phyloP scores from a whole-genome alignment of 2,113 vertebrate genomes.

The Lates calcarifer region DNA sequence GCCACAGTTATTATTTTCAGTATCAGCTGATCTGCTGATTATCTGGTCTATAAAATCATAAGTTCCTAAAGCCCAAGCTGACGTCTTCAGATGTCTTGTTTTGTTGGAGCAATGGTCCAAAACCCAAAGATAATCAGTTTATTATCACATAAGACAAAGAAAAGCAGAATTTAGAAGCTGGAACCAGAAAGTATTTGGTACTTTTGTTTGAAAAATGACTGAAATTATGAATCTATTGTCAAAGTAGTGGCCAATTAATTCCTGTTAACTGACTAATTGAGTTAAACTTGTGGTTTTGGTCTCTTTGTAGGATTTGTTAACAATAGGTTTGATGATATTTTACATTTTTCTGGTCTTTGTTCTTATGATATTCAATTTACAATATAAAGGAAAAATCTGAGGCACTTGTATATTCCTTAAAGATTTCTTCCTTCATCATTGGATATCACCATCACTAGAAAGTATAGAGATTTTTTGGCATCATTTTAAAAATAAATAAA shows the following conservation, averaged over 20 bases:
- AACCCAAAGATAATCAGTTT: not conserved
- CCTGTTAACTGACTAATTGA: too few species aligned
- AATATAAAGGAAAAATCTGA: too few species aligned
- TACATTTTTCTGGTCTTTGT: not conserved
- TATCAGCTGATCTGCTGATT: slow-evolving; percentile 38
- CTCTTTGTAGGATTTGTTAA: not conserved
- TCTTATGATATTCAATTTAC: not conserved
- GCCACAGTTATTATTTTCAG: not conserved
- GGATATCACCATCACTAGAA: too few species aligned
- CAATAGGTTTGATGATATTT: not conserved
- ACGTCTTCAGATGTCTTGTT: not conserved
- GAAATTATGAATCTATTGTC: not conserved
- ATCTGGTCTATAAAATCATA: not conserved
- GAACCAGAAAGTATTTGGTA: not conserved
- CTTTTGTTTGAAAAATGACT: not conserved
- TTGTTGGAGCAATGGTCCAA: not conserved
- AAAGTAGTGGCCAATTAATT: too few species aligned
- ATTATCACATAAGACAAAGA: not conserved
- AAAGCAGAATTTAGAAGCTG: not conserved
- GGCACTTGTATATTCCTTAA: too few species aligned
- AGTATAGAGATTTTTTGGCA: too few species aligned
- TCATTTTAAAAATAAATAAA: too few species aligned
- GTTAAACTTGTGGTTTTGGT: too few species aligned
- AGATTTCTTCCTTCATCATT: too few species aligned
- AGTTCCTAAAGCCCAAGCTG: not conserved